Conservation (phyloP, 2,797 vertebrate species). For the Cuniculus paca region DNA sequence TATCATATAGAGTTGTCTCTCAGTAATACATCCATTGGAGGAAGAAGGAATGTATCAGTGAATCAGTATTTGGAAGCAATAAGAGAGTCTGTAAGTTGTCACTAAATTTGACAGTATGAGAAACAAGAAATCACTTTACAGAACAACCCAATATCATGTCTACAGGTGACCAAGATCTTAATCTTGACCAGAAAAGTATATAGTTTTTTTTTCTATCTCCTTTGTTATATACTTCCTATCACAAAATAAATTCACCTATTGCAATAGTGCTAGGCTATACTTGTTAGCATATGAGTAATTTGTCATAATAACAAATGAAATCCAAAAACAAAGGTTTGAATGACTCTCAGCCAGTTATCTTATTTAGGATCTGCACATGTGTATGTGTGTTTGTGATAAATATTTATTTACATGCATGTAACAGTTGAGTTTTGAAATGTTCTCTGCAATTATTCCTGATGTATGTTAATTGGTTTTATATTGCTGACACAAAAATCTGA, state of each 20-base stretch:
- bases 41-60: not conserved
- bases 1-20: not conserved
- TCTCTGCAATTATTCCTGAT: not conserved
- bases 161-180: not conserved
- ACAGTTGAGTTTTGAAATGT: not conserved
- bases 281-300: not conserved
- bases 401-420: not conserved
- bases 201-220: not conserved
- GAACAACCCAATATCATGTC: not conserved
- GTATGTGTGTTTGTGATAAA: not conserved
- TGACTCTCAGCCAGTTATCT: not conserved
- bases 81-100: not conserved
- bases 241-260: not conserved
- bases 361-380: not conserved
- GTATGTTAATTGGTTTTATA: not conserved
- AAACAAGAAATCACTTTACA: not conserved
- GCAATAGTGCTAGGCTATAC: not conserved
- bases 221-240: not conserved
- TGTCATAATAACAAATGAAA: not conserved
- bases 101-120: not conserved
- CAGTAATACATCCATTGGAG: not conserved
- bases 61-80: not conserved
- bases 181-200: not conserved
- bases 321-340: not conserved
- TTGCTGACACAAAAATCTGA: not conserved